These are phyloP conservation scores for Nebria ingens DNA, from an alignment of 1,140 invertebrate species.

Conservation along the genomic window DNA sequence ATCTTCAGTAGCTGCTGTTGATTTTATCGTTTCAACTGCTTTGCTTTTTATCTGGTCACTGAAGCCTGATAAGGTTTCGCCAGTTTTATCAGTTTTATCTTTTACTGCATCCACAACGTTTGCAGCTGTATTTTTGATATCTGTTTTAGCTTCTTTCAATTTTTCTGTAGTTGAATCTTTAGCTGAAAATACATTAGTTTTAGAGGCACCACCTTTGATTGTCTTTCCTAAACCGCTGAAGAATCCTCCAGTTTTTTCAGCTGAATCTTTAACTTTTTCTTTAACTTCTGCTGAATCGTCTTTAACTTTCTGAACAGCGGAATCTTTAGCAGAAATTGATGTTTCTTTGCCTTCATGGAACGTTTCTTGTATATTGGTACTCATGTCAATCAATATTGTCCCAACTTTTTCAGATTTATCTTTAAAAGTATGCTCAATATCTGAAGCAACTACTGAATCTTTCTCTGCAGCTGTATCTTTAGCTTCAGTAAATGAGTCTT, in stretches of 20 bases:
- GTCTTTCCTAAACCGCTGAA: background rate
- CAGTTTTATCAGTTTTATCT: background rate
- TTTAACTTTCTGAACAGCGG: background rate
- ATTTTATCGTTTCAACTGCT: background rate
- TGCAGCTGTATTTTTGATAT: too few species aligned
- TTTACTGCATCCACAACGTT: background rate
- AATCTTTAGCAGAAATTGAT: background rate
- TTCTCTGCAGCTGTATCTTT: constrained; percentile 5
- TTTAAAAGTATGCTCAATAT: constrained; percentile 2
- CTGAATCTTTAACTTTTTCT: background rate
- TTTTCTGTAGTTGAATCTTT: background rate
- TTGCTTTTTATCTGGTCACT: background rate
- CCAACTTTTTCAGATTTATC: constrained; percentile 9
- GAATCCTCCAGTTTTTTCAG: constrained; percentile 8
- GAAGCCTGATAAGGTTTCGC: background rate
- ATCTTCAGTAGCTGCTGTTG: constrained; percentile 5
- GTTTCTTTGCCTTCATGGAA: background rate
- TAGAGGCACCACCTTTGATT: background rate
- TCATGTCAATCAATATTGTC: background rate
- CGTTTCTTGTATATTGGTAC: background rate
- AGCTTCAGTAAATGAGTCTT: background rate
- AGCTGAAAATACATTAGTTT: background rate
- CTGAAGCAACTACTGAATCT: constrained; percentile 8
- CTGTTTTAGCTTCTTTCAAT: background rate
- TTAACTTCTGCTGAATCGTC: constrained; percentile 5